Base-by-base conservation (phyloP, 2,888 invertebrate genomes). In the Germaria angustata region DNA sequence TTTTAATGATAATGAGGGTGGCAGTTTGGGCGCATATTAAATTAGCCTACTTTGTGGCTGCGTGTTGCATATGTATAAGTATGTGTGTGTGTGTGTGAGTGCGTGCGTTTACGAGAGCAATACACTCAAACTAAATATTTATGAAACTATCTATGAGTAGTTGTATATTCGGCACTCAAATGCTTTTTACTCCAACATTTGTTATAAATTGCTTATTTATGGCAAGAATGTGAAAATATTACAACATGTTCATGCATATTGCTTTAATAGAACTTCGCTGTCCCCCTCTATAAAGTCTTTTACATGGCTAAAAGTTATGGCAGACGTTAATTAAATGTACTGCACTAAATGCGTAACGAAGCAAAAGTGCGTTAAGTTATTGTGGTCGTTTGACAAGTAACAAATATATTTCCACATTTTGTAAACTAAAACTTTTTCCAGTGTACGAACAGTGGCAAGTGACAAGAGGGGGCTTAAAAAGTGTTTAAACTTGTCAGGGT, bases 131-230 rank as follows among this genome's bases (percentile, higher is more conserved):
- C 71, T 66, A 61, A 63, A 68, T 72, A 77, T 69, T 63, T 77
- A 72, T 72, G 68, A 61, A 81, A 78, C 63, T 65, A 41, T 6
- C 6, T 5, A 28, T 63, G 46, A 63, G 66, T 72, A 57, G 53
- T 59, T 65, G 72, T 28, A 9, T 13, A 32, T 36, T 68, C 68
- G 61, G 28, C 17, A 59, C 59, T 59, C n/a, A 28, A 66, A 32
- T 72, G 24, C 41, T 53, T 46, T 28, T 46, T 51, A 49, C 55
- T 36, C 51, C 34, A 81, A 66, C 84, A 84, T 77, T 84, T 84
- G 78, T 66, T 77, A 57, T 13, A 61, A 84, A 84, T 80, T 81
- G 77, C 77, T 84, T 84, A 84, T 84, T 84, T 80, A 80, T 78
- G 66, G 59, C 53, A 59, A 32, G 51, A 57, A 49, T 57, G 20